Conservation (phyloP, 2,888 invertebrate species). For the Linnaemya tessellans region DNA sequence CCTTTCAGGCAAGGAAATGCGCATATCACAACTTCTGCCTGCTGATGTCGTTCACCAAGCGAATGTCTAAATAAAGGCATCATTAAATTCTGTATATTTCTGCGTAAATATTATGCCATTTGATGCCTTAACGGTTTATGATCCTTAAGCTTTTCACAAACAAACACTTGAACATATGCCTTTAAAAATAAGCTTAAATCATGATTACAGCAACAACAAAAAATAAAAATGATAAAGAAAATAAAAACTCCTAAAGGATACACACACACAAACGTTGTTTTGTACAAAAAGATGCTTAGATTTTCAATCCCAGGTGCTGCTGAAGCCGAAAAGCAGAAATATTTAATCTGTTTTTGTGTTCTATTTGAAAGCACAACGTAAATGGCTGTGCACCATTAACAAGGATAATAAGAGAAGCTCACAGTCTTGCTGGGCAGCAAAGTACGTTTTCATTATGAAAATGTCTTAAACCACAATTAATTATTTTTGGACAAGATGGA, state of each 20-base stretch:
- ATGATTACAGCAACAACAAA: too few species aligned
- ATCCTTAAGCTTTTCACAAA: background rate
- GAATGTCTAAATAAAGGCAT: background rate
- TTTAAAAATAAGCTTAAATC: background rate
- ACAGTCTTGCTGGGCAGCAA: background rate
- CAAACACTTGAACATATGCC: background rate
- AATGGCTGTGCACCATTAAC: too few species aligned
- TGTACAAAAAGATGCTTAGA: background rate
- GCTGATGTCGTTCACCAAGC: background rate
- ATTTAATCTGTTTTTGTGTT: background rate
- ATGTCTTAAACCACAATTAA: background rate
- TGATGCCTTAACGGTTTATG: constrained; percentile 1
- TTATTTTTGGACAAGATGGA: background rate
- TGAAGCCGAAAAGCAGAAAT: background rate
- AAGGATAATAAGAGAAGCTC: too few species aligned
- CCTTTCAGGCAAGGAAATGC: background rate
- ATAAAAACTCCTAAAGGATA: background rate
- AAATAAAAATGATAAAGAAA: too few species aligned
- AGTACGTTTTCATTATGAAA: background rate
- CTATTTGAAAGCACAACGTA: too few species aligned
- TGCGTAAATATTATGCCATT: constrained; percentile 4
- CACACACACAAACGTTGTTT: background rate
- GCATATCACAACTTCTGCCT: background rate
- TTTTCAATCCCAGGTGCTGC: background rate
- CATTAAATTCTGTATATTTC: background rate